These are phyloP conservation scores for Oreochromis niloticus DNA, from an alignment of 2,113 vertebrate genomes.

Conservation along the genomic window DNA sequence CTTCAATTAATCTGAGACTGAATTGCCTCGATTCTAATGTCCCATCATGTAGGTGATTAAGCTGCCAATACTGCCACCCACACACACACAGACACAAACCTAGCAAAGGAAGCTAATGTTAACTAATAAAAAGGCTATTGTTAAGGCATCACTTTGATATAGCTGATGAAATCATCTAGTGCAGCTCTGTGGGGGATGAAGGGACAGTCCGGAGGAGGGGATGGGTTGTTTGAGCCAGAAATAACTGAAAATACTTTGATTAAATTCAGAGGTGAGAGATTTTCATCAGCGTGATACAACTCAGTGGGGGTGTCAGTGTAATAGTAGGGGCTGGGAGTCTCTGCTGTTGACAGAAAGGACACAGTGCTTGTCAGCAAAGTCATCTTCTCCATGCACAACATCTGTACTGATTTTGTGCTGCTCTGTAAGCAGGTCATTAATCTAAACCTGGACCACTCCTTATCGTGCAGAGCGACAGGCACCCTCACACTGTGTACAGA, in stretches of 20 bases:
- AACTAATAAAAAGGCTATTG: conserved; percentile 24
- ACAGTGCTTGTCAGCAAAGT: conserved; percentile 71
- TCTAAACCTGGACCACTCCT: conserved; percentile 48
- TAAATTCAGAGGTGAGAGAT: conserved; percentile 58
- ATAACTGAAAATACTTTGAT: conserved; percentile 49
- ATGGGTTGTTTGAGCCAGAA: conserved; percentile 14
- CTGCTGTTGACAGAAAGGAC: conserved; percentile 56
- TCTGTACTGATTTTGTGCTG: conserved; percentile 44
- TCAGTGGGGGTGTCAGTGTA: conserved; percentile 32
- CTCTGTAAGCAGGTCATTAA: conserved; percentile 62
- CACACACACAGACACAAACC: background rate
- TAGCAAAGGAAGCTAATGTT: background rate
- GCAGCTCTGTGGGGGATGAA: background rate
- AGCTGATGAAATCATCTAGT: conserved; percentile 9
- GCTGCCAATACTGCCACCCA: conserved; percentile 11
- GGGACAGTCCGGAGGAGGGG: background rate
- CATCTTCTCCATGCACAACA: conserved; percentile 57
- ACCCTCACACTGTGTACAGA: conserved; percentile 22
- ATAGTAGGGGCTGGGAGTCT: conserved; percentile 17
- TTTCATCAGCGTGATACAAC: conserved; percentile 49
- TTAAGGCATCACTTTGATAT: conserved; percentile 24
- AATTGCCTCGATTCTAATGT: background rate
- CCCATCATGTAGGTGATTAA: conserved; percentile 25
- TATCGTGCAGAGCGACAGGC: conserved; percentile 47
- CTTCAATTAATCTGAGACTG: conserved; percentile 17